Evolutionary conservation across 2,888 invertebrate genomes (phyloP).

Genomic region (Eilema griseolum): DNA sequence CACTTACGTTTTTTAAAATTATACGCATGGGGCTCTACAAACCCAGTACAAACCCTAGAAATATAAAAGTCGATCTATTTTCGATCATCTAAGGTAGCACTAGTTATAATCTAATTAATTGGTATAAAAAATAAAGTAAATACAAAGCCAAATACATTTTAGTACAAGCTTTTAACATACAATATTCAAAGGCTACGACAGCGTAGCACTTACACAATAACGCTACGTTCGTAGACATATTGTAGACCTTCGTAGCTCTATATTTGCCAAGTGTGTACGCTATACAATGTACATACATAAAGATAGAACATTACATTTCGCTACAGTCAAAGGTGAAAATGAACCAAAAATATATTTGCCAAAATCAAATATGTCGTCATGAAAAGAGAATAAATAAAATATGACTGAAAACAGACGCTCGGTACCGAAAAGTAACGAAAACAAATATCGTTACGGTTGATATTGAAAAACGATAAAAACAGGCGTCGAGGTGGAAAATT

Average conservation of each 20-base stretch:
- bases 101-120: too few relatives aligned
- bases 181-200: background rate
- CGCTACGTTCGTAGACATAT: conserved; percentile 4
- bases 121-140: background rate
- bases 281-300: background rate
- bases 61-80: background rate
- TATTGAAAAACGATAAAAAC: conserved; percentile 18
- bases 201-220: conserved; percentile 14
- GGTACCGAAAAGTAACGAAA: conserved; percentile 28
- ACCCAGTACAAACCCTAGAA: too few relatives aligned
- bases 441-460: conserved; percentile 2
- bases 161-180: background rate
- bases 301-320: background rate
- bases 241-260: conserved; percentile 15
- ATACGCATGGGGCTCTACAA: too few relatives aligned
- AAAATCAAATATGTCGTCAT: background rate
- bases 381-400: conserved; percentile 18
- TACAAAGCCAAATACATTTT: background rate
- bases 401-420: conserved; percentile 10
- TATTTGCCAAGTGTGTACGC: background rate
- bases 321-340: background rate
- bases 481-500: conserved; percentile 26
- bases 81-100: too few relatives aligned
- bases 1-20: too few relatives aligned
- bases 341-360: conserved; percentile 5